Evolutionary conservation across 1,140 invertebrate species (phyloP).

Genomic region (Meloidogyne floridensis): DNA sequence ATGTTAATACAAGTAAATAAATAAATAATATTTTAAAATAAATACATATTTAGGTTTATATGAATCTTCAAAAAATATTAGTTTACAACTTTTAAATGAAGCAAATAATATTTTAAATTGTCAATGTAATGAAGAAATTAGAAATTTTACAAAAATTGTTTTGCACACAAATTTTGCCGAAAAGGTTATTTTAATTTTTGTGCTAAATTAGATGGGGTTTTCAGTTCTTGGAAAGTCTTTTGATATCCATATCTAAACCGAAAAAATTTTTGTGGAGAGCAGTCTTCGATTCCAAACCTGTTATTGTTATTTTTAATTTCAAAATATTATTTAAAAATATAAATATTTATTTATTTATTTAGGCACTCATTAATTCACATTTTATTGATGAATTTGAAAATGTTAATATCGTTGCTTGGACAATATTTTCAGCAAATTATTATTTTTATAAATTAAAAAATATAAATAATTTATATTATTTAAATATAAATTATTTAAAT

Average conservation of each 20-base stretch:
- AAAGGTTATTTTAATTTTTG: not conserved
- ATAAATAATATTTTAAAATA: not conserved
- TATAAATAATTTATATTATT: slow-evolving; percentile 7
- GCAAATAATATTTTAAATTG: not conserved
- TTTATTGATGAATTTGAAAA: not conserved
- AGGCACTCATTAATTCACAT: not conserved
- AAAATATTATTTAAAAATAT: too few relatives aligned
- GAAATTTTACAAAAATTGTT: not conserved
- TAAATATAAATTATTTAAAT: not conserved
- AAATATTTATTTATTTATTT: not conserved
- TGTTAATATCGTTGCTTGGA: not conserved
- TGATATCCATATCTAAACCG: too few relatives aligned
- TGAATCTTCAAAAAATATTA: not conserved
- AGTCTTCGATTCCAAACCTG: too few relatives aligned
- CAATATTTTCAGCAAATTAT: not conserved
- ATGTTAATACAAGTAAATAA: slow-evolving; percentile 1
- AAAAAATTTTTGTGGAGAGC: too few relatives aligned
- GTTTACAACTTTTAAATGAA: slow-evolving; percentile 6
- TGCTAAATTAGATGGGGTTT: too few relatives aligned
- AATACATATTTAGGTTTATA: not conserved
- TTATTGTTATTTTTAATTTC: too few relatives aligned
- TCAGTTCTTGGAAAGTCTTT: too few relatives aligned
- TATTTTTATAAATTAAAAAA: slow-evolving; percentile 6
- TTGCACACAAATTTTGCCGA: not conserved
- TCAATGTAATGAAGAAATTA: slow-evolving; percentile 6